A percentile compares a stretch with the other conserved stretches of the same genome.
phyloP scores from a whole-genome alignment of 2,888 invertebrate genomes.

The Poecilus cupreus region DNA sequence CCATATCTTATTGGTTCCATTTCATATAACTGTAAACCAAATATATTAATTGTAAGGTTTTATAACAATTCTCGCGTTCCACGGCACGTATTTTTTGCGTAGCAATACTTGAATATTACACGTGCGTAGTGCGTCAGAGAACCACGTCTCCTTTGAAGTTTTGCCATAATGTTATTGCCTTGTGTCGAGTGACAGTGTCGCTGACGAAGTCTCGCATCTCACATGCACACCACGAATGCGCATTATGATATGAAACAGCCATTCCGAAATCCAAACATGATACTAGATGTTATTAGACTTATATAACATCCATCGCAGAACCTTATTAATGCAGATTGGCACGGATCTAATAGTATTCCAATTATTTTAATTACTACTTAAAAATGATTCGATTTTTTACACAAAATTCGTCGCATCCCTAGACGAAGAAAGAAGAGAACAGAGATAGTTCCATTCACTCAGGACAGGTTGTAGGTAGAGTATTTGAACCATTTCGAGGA shows the following conservation, averaged over 20 bases:
- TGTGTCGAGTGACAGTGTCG: neutral
- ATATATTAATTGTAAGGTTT: neutral
- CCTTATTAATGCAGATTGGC: neutral
- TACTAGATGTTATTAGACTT: neutral
- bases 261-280: neutral
- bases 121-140: neutral
- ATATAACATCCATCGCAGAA: neutral
- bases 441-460: neutral
- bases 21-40: no score
- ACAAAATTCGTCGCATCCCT: neutral
- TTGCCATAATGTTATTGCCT: constrained; percentile 15
- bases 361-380: neutral
- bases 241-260: neutral
- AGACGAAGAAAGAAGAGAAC: neutral
- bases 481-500: neutral
- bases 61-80: no score
- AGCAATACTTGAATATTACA: neutral
- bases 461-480: neutral
- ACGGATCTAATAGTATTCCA: neutral
- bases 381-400: neutral
- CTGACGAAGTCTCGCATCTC: neutral
- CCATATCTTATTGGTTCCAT: no score
- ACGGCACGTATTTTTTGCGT: neutral
- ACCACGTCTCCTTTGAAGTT: constrained; percentile 10
- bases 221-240: constrained; percentile 10